phyloP scores from a whole-genome alignment of 2,888 invertebrate genomes.

The Scotopteryx bipunctaria region DNA sequence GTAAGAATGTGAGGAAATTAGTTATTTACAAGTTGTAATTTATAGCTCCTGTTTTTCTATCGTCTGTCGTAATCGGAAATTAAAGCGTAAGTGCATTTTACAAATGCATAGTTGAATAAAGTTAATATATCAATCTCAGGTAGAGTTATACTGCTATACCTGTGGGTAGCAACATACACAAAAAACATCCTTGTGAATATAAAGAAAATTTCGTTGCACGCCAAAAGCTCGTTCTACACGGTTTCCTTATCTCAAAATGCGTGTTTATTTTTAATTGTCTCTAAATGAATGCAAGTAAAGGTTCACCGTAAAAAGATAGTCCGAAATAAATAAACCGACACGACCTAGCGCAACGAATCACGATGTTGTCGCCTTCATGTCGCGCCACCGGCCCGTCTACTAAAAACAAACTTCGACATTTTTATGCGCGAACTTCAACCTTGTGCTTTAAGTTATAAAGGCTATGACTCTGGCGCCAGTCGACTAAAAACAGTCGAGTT shows the following conservation, averaged over 20 bases:
- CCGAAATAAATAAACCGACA: slow-evolving; percentile 48
- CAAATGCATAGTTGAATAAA: too few relatives aligned
- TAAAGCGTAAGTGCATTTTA: too few relatives aligned
- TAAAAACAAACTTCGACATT: slow-evolving; percentile 37
- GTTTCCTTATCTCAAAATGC: not conserved
- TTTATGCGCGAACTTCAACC: slow-evolving; percentile 14
- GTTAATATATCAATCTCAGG: too few relatives aligned
- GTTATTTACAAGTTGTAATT: too few relatives aligned
- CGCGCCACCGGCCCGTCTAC: slow-evolving; percentile 41
- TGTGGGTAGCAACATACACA: too few relatives aligned
- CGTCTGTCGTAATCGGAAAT: too few relatives aligned
- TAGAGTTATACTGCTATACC: too few relatives aligned
- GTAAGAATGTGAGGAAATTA: too few relatives aligned
- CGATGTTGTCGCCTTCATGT: slow-evolving; percentile 49
- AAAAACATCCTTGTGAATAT: too few relatives aligned
- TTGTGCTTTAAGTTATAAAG: slow-evolving; percentile 6
- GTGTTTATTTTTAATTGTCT: slow-evolving; percentile 6
- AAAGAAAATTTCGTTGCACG: too few relatives aligned
- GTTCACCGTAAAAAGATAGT: slow-evolving; percentile 41
- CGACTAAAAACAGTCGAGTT: slow-evolving; percentile 24
- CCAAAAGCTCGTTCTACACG: not conserved
- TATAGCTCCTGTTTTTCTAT: too few relatives aligned
- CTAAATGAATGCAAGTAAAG: slow-evolving; percentile 14
- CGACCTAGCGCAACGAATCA: slow-evolving; percentile 57
- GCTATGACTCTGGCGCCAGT: slow-evolving; percentile 19